These are phyloP conservation scores for Battus philenor DNA, from an alignment of 1,140 invertebrate genomes.

Conservation along the genomic window DNA sequence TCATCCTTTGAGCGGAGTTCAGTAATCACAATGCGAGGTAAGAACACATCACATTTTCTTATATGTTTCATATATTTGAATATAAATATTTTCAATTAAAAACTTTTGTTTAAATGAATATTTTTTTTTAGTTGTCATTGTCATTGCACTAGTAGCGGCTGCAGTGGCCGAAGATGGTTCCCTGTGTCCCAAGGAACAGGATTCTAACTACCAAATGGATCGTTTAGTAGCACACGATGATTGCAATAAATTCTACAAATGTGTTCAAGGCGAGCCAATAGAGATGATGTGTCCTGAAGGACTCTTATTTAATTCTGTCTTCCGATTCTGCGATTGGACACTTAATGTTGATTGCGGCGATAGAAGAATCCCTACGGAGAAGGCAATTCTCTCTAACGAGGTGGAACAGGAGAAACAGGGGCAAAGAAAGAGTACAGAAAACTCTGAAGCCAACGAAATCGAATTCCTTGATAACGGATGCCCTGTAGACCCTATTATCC, in stretches of 20 bases:
- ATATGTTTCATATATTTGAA: too few relatives aligned
- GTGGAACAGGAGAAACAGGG: constrained; percentile 1
- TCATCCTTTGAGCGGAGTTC: constrained; percentile 1
- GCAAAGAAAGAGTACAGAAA: neutral
- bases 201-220: constrained; percentile 36
- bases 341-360: constrained; percentile 61
- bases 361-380: constrained; percentile 33
- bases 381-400: neutral
- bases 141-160: constrained; percentile 17
- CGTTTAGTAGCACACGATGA: constrained; percentile 66
- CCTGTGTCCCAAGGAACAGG: constrained; percentile 42
- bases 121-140: constrained; percentile 9
- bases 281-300: constrained; percentile 69
- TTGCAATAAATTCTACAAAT: constrained; percentile 78
- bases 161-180: constrained; percentile 18
- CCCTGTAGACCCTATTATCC: constrained; percentile 11
- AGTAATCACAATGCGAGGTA: constrained; percentile 9
- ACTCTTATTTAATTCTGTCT: constrained; percentile 75
- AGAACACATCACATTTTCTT: neutral
- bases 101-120: neutral
- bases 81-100: neutral
- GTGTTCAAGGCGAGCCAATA: constrained; percentile 65
- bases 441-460: constrained; percentile 4
- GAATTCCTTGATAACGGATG: constrained; percentile 12
- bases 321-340: constrained; percentile 77